Evolutionary conservation across 2,797 vertebrate genomes (phyloP).

Genomic region (Antrozous pallidus): DNA sequence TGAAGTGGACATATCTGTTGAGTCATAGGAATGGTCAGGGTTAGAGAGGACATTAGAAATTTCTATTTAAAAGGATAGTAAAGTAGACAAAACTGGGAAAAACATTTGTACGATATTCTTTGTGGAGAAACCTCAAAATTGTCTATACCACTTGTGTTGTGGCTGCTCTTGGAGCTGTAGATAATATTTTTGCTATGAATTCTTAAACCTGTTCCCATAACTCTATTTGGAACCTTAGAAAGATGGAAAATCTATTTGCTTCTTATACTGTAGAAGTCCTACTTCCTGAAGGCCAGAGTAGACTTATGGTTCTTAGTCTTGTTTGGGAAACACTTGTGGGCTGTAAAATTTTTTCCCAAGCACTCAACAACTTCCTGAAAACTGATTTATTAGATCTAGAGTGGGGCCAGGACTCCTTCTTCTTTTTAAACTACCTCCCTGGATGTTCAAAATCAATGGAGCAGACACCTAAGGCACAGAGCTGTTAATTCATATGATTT

Average conservation of each 20-base stretch:
- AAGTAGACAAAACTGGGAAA: not conserved
- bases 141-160: not conserved
- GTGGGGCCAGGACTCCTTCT: not conserved
- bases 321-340: not conserved
- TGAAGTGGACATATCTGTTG: constrained; percentile 13
- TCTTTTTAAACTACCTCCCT: not conserved
- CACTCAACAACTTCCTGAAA: not conserved
- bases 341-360: not conserved
- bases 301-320: not conserved
- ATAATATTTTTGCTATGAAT: not conserved
- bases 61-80: constrained; percentile 3
- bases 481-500: not conserved
- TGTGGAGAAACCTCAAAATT: not conserved
- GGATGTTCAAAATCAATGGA: constrained; percentile 25
- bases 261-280: not conserved
- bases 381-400: not conserved
- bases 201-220: not conserved
- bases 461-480: not conserved
- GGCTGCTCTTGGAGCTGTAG: not conserved
- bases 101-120: not conserved
- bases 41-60: not conserved
- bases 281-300: not conserved
- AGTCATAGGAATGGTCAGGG: constrained; percentile 42
- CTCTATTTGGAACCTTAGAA: not conserved
- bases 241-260: not conserved